phyloP scores from a whole-genome alignment of 2,888 invertebrate genomes.

The Onchidella celtica region DNA sequence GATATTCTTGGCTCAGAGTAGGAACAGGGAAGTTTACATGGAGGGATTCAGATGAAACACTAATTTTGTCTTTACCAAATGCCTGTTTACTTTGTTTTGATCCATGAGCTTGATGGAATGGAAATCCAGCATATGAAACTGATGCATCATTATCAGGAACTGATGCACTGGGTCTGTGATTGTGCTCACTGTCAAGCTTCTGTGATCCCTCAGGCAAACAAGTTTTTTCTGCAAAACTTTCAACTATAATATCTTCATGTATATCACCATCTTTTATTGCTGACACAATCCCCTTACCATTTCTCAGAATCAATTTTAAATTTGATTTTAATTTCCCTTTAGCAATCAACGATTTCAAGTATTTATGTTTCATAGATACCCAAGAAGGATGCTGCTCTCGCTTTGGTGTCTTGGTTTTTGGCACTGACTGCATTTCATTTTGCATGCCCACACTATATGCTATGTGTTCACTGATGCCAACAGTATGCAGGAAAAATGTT shows the following conservation, averaged over 20 bases:
- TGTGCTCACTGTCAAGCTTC: not conserved
- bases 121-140: not conserved
- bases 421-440: slow-evolving; percentile 11
- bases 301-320: not conserved
- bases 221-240: not conserved
- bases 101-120: not conserved
- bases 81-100: not conserved
- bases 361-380: not conserved
- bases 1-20: too few species aligned
- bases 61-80: not conserved
- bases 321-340: slow-evolving; percentile 12
- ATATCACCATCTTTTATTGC: too few species aligned
- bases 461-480: slow-evolving; percentile 28
- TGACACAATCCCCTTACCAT: not conserved
- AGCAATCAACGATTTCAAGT: slow-evolving; percentile 1
- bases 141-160: not conserved
- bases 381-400: not conserved
- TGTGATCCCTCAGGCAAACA: not conserved
- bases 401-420: not conserved
- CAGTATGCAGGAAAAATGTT: slow-evolving; percentile 26
- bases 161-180: not conserved
- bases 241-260: not conserved
- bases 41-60: not conserved
- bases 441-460: slow-evolving; percentile 21
- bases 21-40: not conserved